Conservation (phyloP, 2,888 invertebrate genomes). For the Acronicta leporina region DNA sequence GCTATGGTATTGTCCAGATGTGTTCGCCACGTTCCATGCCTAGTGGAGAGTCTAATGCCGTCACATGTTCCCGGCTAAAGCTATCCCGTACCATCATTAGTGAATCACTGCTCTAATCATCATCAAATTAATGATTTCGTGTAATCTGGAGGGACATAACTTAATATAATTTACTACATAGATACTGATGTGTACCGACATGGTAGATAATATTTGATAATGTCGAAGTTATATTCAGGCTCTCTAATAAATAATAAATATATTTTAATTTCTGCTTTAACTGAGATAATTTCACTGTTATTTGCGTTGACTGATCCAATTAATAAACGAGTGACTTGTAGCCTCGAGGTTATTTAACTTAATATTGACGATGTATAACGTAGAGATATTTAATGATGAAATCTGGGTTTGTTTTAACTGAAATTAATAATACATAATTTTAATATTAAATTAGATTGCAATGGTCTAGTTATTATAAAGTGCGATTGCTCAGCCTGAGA, state of each 20-base stretch:
- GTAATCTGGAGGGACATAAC: conserved; percentile 1
- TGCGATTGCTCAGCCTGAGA: too few relatives aligned
- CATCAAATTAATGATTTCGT: conserved; percentile 12
- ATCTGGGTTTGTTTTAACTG: too few relatives aligned
- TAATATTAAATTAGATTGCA: too few relatives aligned
- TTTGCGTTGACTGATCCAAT: conserved; percentile 4
- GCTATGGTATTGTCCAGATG: too few relatives aligned
- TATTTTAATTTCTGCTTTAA: conserved; percentile 5
- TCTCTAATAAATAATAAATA: neutral
- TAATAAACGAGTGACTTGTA: conserved; percentile 1
- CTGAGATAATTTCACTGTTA: neutral
- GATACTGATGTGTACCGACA: conserved; percentile 11
- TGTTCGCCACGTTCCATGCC: too few relatives aligned
- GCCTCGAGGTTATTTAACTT: neutral
- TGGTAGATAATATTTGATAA: too few relatives aligned
- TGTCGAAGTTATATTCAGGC: neutral
- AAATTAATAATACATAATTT: too few relatives aligned
- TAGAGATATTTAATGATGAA: neutral
- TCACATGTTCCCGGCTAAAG: conserved; percentile 28
- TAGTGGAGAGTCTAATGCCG: conserved; percentile 25
- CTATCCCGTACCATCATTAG: conserved; percentile 31
- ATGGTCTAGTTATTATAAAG: too few relatives aligned
- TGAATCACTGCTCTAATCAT: conserved; percentile 30
- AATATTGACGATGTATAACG: neutral
- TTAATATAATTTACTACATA: neutral